Percentiles rank a stretch among this genome's conserved stretches.
Evolutionary conservation across 2,888 invertebrate species (phyloP).

Genomic region (Sinelater perroti): DNA sequence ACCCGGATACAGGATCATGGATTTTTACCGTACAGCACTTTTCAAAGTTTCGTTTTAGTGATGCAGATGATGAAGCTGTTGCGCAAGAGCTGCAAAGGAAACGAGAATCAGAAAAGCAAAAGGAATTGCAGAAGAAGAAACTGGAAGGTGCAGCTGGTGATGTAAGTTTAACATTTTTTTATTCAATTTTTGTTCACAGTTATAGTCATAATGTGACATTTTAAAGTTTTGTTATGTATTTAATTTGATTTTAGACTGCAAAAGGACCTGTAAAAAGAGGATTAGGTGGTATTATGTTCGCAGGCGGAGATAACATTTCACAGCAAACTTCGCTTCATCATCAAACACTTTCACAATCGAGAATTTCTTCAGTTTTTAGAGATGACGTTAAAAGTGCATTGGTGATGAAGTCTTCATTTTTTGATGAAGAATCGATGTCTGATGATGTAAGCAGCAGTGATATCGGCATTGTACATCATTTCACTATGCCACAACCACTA

Average conservation of each 20-base stretch:
- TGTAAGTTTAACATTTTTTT: neutral
- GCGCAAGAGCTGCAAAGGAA: neutral
- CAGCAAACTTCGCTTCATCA: neutral
- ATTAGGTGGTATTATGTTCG: constrained; percentile 13
- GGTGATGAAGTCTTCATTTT: constrained; percentile 32
- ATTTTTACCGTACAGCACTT: constrained; percentile 95
- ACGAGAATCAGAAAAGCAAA: constrained; percentile 2
- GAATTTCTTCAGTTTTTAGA: neutral
- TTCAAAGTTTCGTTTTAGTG: constrained; percentile 87
- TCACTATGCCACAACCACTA: neutral
- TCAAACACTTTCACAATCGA: neutral
- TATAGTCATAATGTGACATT: too few species aligned
- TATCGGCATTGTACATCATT: constrained; percentile 8
- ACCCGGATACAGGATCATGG: constrained; percentile 97
- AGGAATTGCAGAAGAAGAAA: constrained; percentile 9
- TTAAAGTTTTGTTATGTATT: too few species aligned
- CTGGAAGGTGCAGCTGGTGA: too few species aligned
- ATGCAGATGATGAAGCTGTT: constrained; percentile 81
- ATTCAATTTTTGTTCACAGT: too few species aligned
- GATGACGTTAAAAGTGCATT: neutral
- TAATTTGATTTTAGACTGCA: too few species aligned
- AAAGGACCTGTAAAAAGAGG: constrained; percentile 7
- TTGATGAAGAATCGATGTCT: constrained; percentile 32
- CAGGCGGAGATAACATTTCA: neutral
- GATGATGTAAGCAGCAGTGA: constrained; percentile 29